Evolutionary conservation across 2,888 invertebrate genomes (phyloP).

Genomic region (Parochlus steinenii): DNA sequence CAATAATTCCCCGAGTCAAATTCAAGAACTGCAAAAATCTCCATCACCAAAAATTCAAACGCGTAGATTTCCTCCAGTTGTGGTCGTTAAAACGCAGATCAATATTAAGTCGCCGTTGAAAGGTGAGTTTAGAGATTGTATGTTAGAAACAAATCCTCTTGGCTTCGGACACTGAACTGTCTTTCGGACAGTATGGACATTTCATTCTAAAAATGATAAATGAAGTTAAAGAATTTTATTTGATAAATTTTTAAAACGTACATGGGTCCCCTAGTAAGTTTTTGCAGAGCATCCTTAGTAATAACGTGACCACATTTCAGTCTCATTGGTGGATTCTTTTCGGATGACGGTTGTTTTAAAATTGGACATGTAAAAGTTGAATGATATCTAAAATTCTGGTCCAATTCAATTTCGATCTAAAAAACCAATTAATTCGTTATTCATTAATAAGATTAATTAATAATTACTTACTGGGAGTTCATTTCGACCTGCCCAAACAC

Average conservation of each 20-base stretch:
- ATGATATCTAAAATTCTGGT: conserved; percentile 81
- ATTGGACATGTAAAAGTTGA: conserved; percentile 99
- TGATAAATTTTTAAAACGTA: conserved; percentile 31
- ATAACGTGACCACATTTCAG: conserved; percentile 97
- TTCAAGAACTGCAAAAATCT: conserved; percentile 7
- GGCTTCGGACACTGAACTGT: conserved; percentile 86
- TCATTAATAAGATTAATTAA: neutral
- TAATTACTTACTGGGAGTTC: conserved; percentile 69
- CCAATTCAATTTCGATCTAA: conserved; percentile 90
- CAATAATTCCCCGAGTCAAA: neutral
- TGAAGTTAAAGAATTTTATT: neutral
- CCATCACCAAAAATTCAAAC: conserved; percentile 8
- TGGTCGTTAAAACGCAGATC: neutral
- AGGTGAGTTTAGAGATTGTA: conserved; percentile 2
- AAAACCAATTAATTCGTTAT: conserved; percentile 15
- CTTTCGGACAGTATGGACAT: conserved; percentile 97
- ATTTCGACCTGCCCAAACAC: conserved; percentile 89
- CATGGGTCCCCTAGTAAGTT: conserved; percentile 85
- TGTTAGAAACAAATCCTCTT: conserved; percentile 73
- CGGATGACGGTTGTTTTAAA: conserved; percentile 87
- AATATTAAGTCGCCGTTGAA: conserved; percentile 4
- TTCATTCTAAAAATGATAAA: conserved; percentile 58
- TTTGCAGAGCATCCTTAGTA: conserved; percentile 89
- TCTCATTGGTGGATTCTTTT: conserved; percentile 95
- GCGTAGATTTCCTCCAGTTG: neutral